Evolutionary conservation across 2,797 vertebrate genomes (phyloP), one percentile per base, ranked within the genome.

Genomic region (Chrosomus eos): DNA sequence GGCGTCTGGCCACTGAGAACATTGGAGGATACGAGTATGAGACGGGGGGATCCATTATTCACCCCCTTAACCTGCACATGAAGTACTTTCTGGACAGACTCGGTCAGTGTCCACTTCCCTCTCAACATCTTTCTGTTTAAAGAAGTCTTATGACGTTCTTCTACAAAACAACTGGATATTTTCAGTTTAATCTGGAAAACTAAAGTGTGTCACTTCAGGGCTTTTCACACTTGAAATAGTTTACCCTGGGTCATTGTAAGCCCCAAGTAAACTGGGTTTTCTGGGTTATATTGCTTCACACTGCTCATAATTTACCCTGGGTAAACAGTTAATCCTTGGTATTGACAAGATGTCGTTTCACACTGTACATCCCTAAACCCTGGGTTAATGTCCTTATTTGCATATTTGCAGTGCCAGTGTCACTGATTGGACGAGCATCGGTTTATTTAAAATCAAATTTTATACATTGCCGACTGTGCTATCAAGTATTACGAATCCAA

Each of bases 51-150:
- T 26, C 95, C 0, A 14, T 97, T 28, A 95, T 99, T 86, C 97
- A 99, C 88, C 97, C 98, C n/a, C 93, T 99, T 33, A 98, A 99
- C 91, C 93, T 99, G 23, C 97, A 99, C 90, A 98, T 98, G 97
- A 99, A 99, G 90, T 94, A 97, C 38, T 98, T 98, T 83, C 92
- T 97, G 86, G 97, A 98, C 80, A 96, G 91, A 85, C 86, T 98
- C 85, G 97, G 98, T 98, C 92, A 89, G 89, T 79, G 19, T 36
- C 7, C 36, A 64, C 64, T 40, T 43, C 55, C 14, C 55, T 64
- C 28, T 76, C 7, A 62, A 62, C 11, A 9, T 68, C 40, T 21
- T 0, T 21, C 13, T 31, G 13, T 64, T 18, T 18, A 18, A 31
- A 31, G 21, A 48, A 48, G 16, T 31, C 21, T 11, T 28, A 67